phyloP scores from a whole-genome alignment of 2,113 vertebrate species.

The Microcebus tavaratra region DNA sequence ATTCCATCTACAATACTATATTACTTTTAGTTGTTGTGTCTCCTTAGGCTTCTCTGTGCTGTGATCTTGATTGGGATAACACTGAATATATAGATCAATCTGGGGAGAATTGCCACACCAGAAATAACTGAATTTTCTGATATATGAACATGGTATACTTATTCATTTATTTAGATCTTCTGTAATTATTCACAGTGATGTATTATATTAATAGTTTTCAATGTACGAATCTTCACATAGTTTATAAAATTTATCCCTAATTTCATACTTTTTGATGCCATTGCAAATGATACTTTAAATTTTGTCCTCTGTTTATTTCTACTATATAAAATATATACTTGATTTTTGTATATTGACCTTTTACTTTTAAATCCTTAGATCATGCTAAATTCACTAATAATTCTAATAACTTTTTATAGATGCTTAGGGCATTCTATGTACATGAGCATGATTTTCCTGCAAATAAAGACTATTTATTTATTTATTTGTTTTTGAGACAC shows the following conservation, averaged over 20 bases:
- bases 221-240: background rate
- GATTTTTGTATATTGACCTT: background rate
- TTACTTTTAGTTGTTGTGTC: background rate
- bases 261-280: background rate
- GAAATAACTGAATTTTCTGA: background rate
- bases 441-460: background rate
- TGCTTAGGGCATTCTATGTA: background rate
- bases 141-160: background rate
- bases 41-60: background rate
- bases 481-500: no score
- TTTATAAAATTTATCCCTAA: slow-evolving; percentile 18
- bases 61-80: slow-evolving; percentile 10
- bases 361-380: no score
- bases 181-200: background rate
- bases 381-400: slow-evolving; percentile 22
- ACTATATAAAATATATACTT: slow-evolving; percentile 1
- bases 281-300: background rate
- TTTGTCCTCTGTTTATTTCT: background rate
- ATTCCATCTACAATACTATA: background rate
- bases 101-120: slow-evolving; percentile 13
- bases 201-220: background rate
- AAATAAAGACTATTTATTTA: background rate
- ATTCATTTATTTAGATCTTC: slow-evolving; percentile 23
- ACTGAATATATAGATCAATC: background rate
- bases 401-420: slow-evolving; percentile 1